Base-by-base conservation (phyloP, 1,140 invertebrate species). In the Diprion similis region DNA sequence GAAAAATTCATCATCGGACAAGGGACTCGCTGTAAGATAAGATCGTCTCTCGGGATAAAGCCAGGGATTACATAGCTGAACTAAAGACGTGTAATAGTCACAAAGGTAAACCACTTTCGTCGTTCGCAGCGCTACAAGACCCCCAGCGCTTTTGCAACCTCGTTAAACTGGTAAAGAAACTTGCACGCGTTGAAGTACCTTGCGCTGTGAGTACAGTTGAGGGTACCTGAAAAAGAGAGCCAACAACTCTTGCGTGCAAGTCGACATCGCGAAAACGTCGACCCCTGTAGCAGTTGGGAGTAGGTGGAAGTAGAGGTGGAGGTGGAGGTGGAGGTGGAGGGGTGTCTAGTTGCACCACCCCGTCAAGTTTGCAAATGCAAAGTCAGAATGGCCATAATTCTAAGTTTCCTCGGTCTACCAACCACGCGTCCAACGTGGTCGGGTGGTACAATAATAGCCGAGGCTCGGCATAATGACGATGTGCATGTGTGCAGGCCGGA, bases 151-250 rank as follows among this genome's bases (percentile, higher is more conserved):
- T 37, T 37, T 37, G 24, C 24, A 37, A 37, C 51, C 51, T 59
- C 51, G 51, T 59, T 59, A 59, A 59, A 59, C 51, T 59, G 51
- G 51, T 17, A 59, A 59, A 59, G 51, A 59, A 59, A 59, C 51
- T 59, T 59, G 51, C n/a, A 59, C 51, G 51, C 51, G 11, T 13
- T 59, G 51, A 59, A 59, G 51, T 17, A 9, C 51, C 51, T 8
- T 17, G 51, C 4, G 51, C 6, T 59, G 11, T 17, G 51, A 59
- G n/a, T 17, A 17, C 4, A 13, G 51, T 15, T 4, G 51, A 17
- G 51, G 51, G 11, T 59, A 59, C 11, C 51, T 13, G 51, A 13
- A 15, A 59, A 59, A 59, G 51, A 59, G n/a, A 59, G 51, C 51
- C n/a, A 59, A 59, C 51, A 13, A 59, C 51, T 17, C 51, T 59